Conservation (phyloP, 2,113 vertebrate genomes). For the Odocoileus virginianus region DNA sequence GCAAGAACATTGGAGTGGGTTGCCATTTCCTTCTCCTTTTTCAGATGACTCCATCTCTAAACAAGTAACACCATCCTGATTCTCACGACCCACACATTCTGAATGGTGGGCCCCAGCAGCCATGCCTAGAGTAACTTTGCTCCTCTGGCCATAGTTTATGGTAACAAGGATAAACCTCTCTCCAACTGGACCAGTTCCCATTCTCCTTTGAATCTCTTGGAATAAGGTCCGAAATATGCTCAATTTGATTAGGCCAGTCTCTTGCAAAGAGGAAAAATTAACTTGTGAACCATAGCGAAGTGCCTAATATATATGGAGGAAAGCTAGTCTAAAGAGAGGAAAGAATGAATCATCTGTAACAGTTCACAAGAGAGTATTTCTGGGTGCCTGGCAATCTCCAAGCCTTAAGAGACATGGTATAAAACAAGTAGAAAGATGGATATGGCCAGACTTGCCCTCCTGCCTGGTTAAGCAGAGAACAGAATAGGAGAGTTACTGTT, state of each 20-base stretch:
- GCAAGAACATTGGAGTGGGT: neutral
- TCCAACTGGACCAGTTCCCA: neutral
- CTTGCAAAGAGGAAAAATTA: slow-evolving; percentile 7
- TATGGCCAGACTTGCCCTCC: neutral
- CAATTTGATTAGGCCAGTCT: neutral
- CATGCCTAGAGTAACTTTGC: neutral
- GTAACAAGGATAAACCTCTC: neutral
- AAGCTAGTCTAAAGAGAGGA: neutral
- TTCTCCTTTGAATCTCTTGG: neutral
- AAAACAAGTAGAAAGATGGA: neutral
- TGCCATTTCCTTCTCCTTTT: neutral
- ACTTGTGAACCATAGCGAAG: neutral
- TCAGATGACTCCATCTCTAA: neutral
- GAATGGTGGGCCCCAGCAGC: neutral
- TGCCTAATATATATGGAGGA: neutral
- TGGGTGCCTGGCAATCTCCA: neutral
- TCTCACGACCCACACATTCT: neutral
- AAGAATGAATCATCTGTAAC: neutral
- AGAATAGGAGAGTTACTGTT: neutral
- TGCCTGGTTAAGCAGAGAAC: neutral
- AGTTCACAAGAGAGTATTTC: neutral
- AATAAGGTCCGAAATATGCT: slow-evolving; percentile 1
- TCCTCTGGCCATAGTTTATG: neutral
- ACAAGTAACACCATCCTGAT: neutral
- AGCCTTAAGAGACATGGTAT: neutral